Evolutionary conservation across 2,797 vertebrate genomes (phyloP), one percentile per base, ranked within the genome.

Genomic region (Ptychobarbus kaznakovi): DNA sequence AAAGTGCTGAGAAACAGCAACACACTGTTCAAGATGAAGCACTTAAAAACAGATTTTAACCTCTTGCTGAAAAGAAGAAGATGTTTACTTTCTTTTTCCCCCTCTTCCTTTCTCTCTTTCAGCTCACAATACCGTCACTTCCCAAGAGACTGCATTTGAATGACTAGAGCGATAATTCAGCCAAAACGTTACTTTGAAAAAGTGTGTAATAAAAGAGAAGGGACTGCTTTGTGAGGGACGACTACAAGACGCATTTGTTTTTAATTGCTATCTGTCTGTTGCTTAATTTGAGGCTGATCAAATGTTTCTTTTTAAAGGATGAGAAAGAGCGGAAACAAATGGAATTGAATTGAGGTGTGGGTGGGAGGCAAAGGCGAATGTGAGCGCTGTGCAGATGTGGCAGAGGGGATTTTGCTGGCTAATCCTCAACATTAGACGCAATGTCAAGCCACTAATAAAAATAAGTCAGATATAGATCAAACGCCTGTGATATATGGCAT

Each of bases 381-480:
- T 90, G 89, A 83, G 61, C 75, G 35, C 68, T 78, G 85, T 87
- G 15, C 56, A 51, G 85, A 88, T 78, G 68, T n/a, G 76, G 38
- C 63, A 8, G 51, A 72, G 35, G 69, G 70, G 77, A 77, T 81
- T 80, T 84, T 84, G 74, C 81, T 38, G 68, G 49, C 83, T 46
- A 44, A 89, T 89, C 87, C 74, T 18, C 83, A 80, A 79, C 78
- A 87, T 90, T 90, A 89, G 81, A 80, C 56, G 56, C 82, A 53
- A 86, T 87, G 81, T 84, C 87, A 80, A 87, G 83, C 66, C 83
- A 76, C 86, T 87, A 90, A 88, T 87, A 88, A 90, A 88, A 87
- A 87, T 81, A 88, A 87, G 74, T 56, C 87, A 58, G 68, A 87
- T 86, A 80, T 82, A 86, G 85, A 88, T 81, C 80, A 63, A 81